Evolutionary conservation across 2,888 invertebrate species (phyloP), one percentile per base, ranked within the genome.

Genomic region (Diaphora mendica): DNA sequence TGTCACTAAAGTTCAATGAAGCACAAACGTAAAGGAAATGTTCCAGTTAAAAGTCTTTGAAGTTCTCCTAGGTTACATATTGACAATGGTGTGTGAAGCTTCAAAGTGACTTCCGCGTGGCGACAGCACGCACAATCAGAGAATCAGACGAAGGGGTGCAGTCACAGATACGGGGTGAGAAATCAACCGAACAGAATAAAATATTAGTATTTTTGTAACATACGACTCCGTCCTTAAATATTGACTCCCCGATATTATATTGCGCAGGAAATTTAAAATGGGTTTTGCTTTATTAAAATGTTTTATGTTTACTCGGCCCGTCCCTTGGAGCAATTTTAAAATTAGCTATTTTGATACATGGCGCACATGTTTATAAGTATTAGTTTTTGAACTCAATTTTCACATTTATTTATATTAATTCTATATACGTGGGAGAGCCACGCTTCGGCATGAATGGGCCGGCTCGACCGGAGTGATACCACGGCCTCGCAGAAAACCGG

Each of bases 91-190:
- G 79, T 83, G 80, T 78, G 83, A 81, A 82, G 85, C 88, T 86
- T 92, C 90, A 91, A 92, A 92, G 90, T 87, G 86, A 88, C 85
- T 88, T 87, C 85, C 83, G 80, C 81, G 74, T 76, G 74, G 75
- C 82, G 79, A 82, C 82, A 82, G 85, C 87, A 88, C 87, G 90
- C 89, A 89, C 88, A 89, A 89, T 90, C 89, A 88, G 75, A 35
- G 59, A 39, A 26, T 70, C 70, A 83, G 80, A 51, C 78, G 75
- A 68, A 73, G 70, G 69, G 71, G 80, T 72, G 80, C 76, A 73
- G 39, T 72, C 67, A 30, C 70, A 44, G 20, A 55, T 48, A n/a
- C 82, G 83, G 88, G 88, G 89, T 81, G 87, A 79, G 87, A 88
- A 90, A 86, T 90, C 89, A 90, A 83, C 85, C 87, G 89, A 78